Evolutionary conservation across 2,113 vertebrate genomes (phyloP), one percentile per base, ranked within the genome.

Genomic region (Pleuronectes platessa): DNA sequence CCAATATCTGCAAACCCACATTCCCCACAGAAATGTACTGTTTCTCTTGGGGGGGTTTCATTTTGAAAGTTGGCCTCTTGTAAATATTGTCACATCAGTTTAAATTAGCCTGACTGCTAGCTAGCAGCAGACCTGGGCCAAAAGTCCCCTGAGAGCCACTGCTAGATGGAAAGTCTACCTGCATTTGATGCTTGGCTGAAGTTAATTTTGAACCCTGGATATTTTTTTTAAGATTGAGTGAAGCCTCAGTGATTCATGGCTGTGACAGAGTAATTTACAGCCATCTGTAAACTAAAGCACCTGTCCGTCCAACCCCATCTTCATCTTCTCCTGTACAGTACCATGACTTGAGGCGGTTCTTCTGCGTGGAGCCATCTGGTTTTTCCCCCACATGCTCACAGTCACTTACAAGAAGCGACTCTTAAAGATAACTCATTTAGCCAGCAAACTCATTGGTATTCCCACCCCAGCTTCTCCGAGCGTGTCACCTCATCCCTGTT

Each of bases 401-500:
- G 23, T 65, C 62, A 49, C 23, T 17, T 4, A 18, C 3, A 37
- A 24, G n/a, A 21, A 37, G 10, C 10, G 58, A 60, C 55, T 12
- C 24, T 49, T 18, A 21, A 27, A 49, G 17, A 55, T 65, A 27
- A 27, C 53, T 27, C 35, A 65, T 56, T 47, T 27, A 47, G 26
- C 20, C 20, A 14, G 73, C 27, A n/a, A 53, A 53, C 45, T 60
- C 15, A 51, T 60, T 56, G 40, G 27, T 37, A 68, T 68, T 68
- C 56, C 42, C 35, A 56, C 15, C 21, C 23, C 21, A 61, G 15
- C 18, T 40, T 53, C 26, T 62, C 49, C 21, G 2, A 4, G 51
- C 61, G 47, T 62, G 58, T 61, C 58, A 21, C 58, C 56, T 62
- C 56, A 68, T 67, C 64, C 54, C 26, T 23, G 55, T 35, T 58